Conservation (phyloP, 1,140 invertebrate species). For the Copidosoma floridanum region DNA sequence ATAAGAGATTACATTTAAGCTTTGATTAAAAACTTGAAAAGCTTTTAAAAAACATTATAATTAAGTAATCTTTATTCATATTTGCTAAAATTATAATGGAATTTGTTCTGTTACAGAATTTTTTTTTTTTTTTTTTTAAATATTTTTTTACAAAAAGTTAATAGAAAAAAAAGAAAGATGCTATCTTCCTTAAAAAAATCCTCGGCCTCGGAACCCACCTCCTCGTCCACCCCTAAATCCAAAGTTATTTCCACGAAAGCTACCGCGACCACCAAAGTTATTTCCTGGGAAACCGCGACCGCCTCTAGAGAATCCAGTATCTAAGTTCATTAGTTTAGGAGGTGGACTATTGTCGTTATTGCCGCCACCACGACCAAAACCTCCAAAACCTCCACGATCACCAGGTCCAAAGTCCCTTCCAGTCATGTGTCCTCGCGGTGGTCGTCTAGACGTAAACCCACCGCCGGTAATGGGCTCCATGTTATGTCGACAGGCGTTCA, state of each 20-base stretch:
- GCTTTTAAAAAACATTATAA: no score
- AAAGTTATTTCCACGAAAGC: slow-evolving; percentile 37
- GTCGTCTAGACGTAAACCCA: slow-evolving; percentile 51
- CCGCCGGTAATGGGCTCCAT: slow-evolving; percentile 58
- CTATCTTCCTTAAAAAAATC: no score
- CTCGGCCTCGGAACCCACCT: slow-evolving; percentile 2
- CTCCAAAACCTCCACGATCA: background rate
- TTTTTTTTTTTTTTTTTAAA: no score
- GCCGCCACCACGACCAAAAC: background rate
- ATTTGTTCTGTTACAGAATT: no score
- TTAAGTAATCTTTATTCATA: no score
- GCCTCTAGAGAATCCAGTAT: slow-evolving; percentile 29
- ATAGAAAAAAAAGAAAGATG: background rate
- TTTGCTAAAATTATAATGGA: no score
- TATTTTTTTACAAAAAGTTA: background rate
- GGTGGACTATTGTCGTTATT: slow-evolving; percentile 36
- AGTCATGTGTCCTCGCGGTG: slow-evolving; percentile 46
- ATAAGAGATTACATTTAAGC: no score
- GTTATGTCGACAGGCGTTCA: slow-evolving; percentile 70
- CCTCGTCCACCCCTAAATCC: slow-evolving; percentile 21
- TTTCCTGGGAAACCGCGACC: slow-evolving; percentile 26
- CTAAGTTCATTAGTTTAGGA: slow-evolving; percentile 39
- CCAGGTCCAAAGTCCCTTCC: slow-evolving; percentile 16
- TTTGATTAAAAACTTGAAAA: no score
- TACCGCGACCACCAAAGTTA: slow-evolving; percentile 24